Evolutionary conservation across 2,888 invertebrate genomes (phyloP).

Genomic region (Polyommatus iphigenia): DNA sequence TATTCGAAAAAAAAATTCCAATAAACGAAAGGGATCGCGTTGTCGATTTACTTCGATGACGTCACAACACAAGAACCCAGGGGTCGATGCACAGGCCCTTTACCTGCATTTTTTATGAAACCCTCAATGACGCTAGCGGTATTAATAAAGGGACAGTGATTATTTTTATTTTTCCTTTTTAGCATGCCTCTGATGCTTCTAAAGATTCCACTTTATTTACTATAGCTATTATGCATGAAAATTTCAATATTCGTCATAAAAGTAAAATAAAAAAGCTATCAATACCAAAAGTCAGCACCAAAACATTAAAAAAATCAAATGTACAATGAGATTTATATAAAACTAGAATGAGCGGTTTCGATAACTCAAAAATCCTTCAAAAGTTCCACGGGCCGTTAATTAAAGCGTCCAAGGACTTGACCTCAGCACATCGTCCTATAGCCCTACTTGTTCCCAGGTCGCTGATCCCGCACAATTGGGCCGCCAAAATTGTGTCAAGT

Average conservation of each 20-base stretch:
- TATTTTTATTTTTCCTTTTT: constrained; percentile 18
- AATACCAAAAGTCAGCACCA: neutral
- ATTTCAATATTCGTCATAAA: neutral
- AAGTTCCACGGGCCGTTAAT: constrained; percentile 24
- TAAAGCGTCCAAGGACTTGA: constrained; percentile 28
- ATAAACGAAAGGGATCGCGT: neutral
- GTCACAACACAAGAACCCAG: constrained; percentile 62
- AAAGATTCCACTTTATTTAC: neutral
- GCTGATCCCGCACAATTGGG: constrained; percentile 71
- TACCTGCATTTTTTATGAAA: constrained; percentile 77
- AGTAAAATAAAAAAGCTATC: neutral
- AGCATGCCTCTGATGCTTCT: neutral
- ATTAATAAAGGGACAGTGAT: constrained; percentile 50
- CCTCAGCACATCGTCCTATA: constrained; percentile 45
- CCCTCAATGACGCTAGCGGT: constrained; percentile 68
- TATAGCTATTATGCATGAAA: neutral
- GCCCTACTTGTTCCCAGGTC: constrained; percentile 66
- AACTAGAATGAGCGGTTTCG: neutral
- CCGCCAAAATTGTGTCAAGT: constrained; percentile 79
- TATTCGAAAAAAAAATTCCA: constrained; percentile 8
- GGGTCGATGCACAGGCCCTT: constrained; percentile 74
- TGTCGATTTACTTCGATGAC: constrained; percentile 53
- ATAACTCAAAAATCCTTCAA: constrained; percentile 2
- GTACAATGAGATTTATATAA: neutral
- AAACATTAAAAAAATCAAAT: too few species aligned